Evolutionary conservation across 2,888 invertebrate species (phyloP).

Genomic region (Smittia sp.): DNA sequence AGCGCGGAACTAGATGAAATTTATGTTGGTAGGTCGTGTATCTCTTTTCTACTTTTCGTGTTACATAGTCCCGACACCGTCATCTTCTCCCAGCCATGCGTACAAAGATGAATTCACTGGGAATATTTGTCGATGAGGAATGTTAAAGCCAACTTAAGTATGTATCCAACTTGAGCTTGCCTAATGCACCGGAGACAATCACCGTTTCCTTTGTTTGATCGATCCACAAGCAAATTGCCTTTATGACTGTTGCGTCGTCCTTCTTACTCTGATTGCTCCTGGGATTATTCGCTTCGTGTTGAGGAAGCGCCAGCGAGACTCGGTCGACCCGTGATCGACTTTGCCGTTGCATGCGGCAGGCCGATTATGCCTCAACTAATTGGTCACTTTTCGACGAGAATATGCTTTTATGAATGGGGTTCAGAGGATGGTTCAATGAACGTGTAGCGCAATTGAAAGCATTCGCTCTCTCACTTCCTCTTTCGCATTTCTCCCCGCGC

Average conservation of each 20-base stretch:
- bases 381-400: constrained; percentile 7
- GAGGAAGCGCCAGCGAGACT: background rate
- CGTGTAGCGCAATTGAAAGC: constrained; percentile 8
- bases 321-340: background rate
- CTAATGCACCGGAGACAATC: background rate
- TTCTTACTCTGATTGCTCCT: background rate
- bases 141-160: too few relatives aligned
- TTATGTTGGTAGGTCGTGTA: constrained; percentile 22
- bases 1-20: background rate
- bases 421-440: constrained; percentile 18
- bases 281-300: constrained; percentile 20
- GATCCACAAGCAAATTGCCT: background rate
- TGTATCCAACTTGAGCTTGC: background rate
- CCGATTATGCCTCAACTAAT: background rate
- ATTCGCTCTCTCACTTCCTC: constrained; percentile 3
- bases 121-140: too few relatives aligned
- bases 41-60: background rate
- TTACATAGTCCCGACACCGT: constrained; percentile 2
- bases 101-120: too few relatives aligned
- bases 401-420: constrained; percentile 4
- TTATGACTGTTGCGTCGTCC: background rate
- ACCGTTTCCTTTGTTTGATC: constrained; percentile 23
- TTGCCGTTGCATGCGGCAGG: background rate
- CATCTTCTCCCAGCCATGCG: constrained; percentile 8
- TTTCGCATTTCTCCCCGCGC: background rate